These are phyloP conservation scores for Elachura formosa DNA, from an alignment of 2,113 vertebrate species.

Conservation along the genomic window DNA sequence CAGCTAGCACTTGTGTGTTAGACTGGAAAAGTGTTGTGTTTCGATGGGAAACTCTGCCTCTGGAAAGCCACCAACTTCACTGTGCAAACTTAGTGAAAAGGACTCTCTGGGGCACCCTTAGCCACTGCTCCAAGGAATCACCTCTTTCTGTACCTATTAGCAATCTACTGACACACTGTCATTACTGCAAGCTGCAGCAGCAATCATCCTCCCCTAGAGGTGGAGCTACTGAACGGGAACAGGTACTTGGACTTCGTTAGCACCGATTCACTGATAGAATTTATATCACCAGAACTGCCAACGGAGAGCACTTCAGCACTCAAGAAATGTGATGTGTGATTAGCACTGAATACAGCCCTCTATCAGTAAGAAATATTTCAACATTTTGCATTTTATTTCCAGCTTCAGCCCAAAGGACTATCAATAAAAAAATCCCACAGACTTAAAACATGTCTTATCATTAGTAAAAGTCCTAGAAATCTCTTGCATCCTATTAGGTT, in stretches of 20 bases:
- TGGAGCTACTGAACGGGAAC: slow-evolving; percentile 17
- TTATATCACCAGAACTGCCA: not conserved
- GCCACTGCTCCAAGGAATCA: not conserved
- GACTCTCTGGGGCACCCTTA: slow-evolving; percentile 1
- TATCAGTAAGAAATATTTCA: not conserved
- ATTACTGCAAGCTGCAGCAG: not conserved
- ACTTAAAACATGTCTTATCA: slow-evolving; percentile 11
- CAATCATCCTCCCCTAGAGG: not conserved
- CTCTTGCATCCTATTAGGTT: not conserved
- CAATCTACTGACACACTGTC: not conserved
- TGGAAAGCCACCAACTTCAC: not conserved
- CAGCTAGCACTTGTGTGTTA: not conserved
- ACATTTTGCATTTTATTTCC: not conserved
- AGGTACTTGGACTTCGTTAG: slow-evolving; percentile 26
- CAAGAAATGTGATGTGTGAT: not conserved
- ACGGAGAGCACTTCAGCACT: slow-evolving; percentile 10
- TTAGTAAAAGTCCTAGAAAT: not conserved
- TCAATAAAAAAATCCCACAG: slow-evolving; percentile 18
- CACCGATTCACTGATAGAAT: not conserved
- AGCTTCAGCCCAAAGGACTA: not conserved
- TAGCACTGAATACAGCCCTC: not conserved
- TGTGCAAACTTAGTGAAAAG: not conserved
- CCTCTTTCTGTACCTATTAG: not conserved
- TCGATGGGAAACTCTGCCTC: not conserved
- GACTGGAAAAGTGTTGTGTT: not conserved